These are phyloP conservation scores for Saccostrea echinata DNA, from an alignment of 1,140 invertebrate genomes.

Conservation along the genomic window DNA sequence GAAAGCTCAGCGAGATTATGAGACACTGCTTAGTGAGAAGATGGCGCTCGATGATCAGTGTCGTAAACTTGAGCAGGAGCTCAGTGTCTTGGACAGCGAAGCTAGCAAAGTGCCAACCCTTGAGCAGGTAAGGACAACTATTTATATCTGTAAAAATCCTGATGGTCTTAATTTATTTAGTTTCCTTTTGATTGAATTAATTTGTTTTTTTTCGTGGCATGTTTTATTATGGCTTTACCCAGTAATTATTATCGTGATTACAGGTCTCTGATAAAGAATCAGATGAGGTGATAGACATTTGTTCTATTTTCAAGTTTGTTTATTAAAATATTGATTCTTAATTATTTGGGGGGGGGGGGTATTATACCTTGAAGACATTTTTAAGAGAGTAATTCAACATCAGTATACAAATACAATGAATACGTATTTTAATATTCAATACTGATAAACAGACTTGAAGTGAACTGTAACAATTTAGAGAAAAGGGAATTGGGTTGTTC, in stretches of 20 bases:
- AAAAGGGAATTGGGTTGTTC: not conserved
- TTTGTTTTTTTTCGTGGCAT: not conserved
- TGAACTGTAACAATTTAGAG: not conserved
- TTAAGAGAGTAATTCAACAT: too few relatives aligned
- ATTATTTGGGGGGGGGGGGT: too few relatives aligned
- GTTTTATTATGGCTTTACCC: not conserved
- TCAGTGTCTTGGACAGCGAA: slow-evolving; percentile 64
- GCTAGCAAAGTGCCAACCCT: slow-evolving; percentile 57
- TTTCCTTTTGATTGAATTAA: too few relatives aligned
- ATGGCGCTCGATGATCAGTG: slow-evolving; percentile 67
- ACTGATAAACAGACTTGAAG: not conserved
- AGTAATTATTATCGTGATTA: too few relatives aligned
- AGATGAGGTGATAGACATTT: not conserved
- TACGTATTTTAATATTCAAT: not conserved
- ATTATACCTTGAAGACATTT: too few relatives aligned
- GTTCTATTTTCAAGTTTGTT: not conserved
- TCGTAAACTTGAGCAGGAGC: slow-evolving; percentile 71
- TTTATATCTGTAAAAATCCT: too few relatives aligned
- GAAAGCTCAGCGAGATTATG: slow-evolving; percentile 70
- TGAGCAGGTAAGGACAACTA: slow-evolving; percentile 43
- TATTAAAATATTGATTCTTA: too few relatives aligned
- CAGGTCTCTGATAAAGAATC: not conserved
- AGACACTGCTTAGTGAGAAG: slow-evolving; percentile 70
- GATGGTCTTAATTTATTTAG: too few relatives aligned
- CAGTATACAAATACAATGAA: not conserved